Evolutionary conservation across 2,797 vertebrate genomes (phyloP).

Genomic region (Rhynchonycteris naso): DNA sequence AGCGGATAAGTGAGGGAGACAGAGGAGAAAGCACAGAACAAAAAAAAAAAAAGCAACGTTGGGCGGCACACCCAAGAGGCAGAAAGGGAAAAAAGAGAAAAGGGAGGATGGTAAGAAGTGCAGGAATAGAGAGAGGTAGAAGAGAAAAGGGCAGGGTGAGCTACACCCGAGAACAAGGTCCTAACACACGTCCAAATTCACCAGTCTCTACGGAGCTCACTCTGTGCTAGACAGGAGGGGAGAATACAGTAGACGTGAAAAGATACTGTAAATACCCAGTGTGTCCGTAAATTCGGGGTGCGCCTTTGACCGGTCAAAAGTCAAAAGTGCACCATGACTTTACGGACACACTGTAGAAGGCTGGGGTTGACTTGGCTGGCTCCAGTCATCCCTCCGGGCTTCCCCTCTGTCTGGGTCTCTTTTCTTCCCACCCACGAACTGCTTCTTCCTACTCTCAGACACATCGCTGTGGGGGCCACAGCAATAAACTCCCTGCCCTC

Average conservation of each 20-base stretch:
- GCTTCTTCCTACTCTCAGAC: background rate
- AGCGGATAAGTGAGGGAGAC: background rate
- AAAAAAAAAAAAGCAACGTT: background rate
- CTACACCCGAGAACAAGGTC: background rate
- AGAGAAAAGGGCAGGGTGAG: background rate
- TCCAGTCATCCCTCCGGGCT: background rate
- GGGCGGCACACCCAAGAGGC: background rate
- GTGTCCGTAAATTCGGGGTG: too few relatives aligned
- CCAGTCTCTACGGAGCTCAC: too few relatives aligned
- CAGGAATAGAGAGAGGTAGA: background rate
- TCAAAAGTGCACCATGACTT: too few relatives aligned
- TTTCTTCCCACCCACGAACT: background rate
- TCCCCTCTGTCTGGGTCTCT: background rate
- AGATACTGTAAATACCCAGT: background rate
- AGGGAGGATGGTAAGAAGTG: background rate
- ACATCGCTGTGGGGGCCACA: background rate
- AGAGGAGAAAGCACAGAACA: background rate
- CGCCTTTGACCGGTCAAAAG: too few relatives aligned
- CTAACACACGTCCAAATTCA: fast-evolving
- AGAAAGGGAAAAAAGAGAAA: background rate
- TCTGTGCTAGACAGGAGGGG: background rate
- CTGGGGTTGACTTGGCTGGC: background rate
- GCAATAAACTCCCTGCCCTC: background rate
- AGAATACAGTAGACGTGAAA: background rate
- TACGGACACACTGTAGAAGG: too few relatives aligned